phyloP scores from a whole-genome alignment of 2,113 vertebrate genomes.

The Solea solea region DNA sequence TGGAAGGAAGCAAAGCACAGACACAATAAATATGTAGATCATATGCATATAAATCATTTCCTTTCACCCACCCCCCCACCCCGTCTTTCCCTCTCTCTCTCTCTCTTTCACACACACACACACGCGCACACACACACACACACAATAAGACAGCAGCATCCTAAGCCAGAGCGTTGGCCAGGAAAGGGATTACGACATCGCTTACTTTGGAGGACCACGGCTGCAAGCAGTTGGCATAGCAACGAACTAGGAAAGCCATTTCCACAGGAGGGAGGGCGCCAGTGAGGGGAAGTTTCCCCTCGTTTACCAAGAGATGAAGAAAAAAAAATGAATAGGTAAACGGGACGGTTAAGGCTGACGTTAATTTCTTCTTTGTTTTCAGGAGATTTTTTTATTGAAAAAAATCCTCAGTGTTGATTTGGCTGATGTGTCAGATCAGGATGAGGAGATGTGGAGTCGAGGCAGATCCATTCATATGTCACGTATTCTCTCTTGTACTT shows the following conservation, averaged over 20 bases:
- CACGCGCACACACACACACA: slow-evolving; percentile 23
- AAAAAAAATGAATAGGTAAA: slow-evolving; percentile 22
- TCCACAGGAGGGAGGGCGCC: slow-evolving; percentile 77
- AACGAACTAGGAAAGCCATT: slow-evolving; percentile 99
- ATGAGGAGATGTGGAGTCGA: slow-evolving; percentile 25
- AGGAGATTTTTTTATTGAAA: not conserved
- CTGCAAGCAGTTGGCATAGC: slow-evolving; percentile 99
- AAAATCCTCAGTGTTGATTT: slow-evolving; percentile 10
- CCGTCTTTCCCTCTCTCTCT: slow-evolving; percentile 15
- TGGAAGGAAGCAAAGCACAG: slow-evolving; percentile 22
- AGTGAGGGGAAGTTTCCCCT: slow-evolving; percentile 86
- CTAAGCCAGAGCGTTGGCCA: slow-evolving; percentile 56
- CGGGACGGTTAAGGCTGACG: slow-evolving; percentile 16
- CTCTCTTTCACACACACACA: slow-evolving; percentile 24
- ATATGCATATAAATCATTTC: slow-evolving; percentile 42
- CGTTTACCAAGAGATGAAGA: slow-evolving; percentile 49
- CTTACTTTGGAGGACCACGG: slow-evolving; percentile 99
- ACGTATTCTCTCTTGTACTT: not conserved
- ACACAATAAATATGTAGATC: slow-evolving; percentile 31
- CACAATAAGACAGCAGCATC: slow-evolving; percentile 35
- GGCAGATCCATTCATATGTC: slow-evolving; percentile 27
- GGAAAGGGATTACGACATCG: slow-evolving; percentile 77
- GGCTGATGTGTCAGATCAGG: no score
- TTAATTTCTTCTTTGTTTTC: slow-evolving; percentile 8
- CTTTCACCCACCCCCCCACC: slow-evolving; percentile 36